phyloP scores from a whole-genome alignment of 2,888 invertebrate species.

The Ariolimax columbianus region DNA sequence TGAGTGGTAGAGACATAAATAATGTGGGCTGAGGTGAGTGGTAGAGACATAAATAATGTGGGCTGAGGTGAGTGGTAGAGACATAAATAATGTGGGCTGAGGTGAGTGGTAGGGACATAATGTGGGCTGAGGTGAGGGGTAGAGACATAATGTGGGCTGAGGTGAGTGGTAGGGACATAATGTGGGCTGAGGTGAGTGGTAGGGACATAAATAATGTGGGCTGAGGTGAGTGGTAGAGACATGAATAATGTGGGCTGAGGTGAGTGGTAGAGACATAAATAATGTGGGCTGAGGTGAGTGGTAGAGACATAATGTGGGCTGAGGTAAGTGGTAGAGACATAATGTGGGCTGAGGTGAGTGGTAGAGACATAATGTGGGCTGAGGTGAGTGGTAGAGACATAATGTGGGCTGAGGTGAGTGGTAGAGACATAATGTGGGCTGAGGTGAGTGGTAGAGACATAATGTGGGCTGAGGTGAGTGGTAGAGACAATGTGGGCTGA shows the following conservation, averaged over 20 bases:
- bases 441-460: not conserved
- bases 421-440: not conserved
- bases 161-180: slow-evolving; percentile 58
- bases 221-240: no score
- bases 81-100: not conserved
- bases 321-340: not conserved
- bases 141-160: slow-evolving; percentile 80
- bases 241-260: not conserved
- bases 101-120: not conserved
- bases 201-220: no score
- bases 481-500: no score
- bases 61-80: not conserved
- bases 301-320: not conserved
- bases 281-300: not conserved
- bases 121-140: not conserved
- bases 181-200: not conserved
- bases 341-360: not conserved
- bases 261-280: not conserved
- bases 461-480: no score
- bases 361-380: not conserved
- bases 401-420: no score
- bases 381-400: not conserved
- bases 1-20: not conserved
- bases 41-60: no score
- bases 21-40: not conserved